Percentiles rank a stretch among this genome's conserved stretches.
phyloP scores from a whole-genome alignment of 1,140 invertebrate genomes.

The Drosophila nannoptera region DNA sequence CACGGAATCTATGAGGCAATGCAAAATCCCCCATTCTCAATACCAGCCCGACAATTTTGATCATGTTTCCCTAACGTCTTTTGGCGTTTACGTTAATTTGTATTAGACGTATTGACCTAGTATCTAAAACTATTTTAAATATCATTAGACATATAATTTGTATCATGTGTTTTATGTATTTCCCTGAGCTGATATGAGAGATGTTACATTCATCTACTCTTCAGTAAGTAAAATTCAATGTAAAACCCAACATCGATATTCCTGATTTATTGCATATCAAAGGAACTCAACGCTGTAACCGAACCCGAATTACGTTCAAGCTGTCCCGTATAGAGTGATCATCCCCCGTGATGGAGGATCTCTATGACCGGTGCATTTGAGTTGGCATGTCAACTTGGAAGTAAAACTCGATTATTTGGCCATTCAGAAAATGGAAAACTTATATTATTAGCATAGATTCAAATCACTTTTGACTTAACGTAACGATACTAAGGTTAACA shows the following conservation, averaged over 20 bases:
- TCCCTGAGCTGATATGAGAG: background rate
- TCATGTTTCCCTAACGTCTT: slow-evolving; percentile 40
- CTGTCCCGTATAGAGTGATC: no score
- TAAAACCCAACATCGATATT: background rate
- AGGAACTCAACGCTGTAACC: no score
- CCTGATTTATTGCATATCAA: no score
- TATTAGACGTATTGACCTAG: slow-evolving; percentile 59
- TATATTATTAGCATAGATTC: slow-evolving; percentile 59
- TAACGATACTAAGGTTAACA: slow-evolving; percentile 52
- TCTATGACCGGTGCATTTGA: no score
- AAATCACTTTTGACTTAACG: slow-evolving; percentile 65
- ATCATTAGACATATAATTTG: slow-evolving; percentile 36
- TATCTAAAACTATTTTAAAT: slow-evolving; percentile 58
- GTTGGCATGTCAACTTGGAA: no score
- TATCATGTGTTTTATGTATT: slow-evolving; percentile 1
- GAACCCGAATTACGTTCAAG: no score
- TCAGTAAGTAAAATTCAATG: background rate
- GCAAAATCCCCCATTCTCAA: slow-evolving; percentile 26
- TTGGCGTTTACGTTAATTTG: slow-evolving; percentile 51
- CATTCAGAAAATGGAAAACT: slow-evolving; percentile 55
- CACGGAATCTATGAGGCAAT: slow-evolving; percentile 31
- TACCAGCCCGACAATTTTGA: slow-evolving; percentile 20
- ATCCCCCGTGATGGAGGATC: no score
- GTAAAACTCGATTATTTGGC: slow-evolving; percentile 28
- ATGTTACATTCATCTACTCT: background rate